Base-by-base conservation (phyloP, 2,888 invertebrate species). In the Pardosa pseudoannulata region DNA sequence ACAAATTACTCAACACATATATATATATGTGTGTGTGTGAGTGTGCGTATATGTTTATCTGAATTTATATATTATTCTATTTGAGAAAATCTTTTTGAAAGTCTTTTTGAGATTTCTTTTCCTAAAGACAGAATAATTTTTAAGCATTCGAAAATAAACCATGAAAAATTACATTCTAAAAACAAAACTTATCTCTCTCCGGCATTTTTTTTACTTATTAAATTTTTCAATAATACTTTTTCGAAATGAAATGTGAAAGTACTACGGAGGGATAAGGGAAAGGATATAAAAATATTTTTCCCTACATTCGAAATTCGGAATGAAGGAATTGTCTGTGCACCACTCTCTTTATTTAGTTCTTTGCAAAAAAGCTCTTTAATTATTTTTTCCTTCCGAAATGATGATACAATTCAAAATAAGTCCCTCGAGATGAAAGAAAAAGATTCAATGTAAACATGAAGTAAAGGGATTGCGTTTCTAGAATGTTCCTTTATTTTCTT, bases 401-500 rank as follows among this genome's bases (percentile, higher is more conserved):
- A 23, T 19, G 56, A 56, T 23, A 56, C 19, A 56, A 56, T 56
- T 56, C 23, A 56, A 23, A 56, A 56, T 56, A 56, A 23, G 1
- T 16, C 23, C 11, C 23, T 6, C 1, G 11, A 23, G 56, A 6
- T 7, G 5, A 56, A 11, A 56, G 23, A 23, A n/a, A n/a, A n/a
- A 56, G 56, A 56, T 56, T 56, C 56, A 56, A 56, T 56, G 56
- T 56, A 56, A 19, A 56, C 56, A 56, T 23, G 36, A 9, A 56
- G 23, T 56, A 56, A 56, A 56, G 11, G 19, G 56, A 56, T 23
- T 1, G 3, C 5, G 23, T 23, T 23, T 5, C 5, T 23, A 56
- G 11, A 11, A 6, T 9, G 36, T 7, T 36, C 36, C 36, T 36
- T 5, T 36, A n/a, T n/a, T n/a, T n/a, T n/a, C n/a, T n/a, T n/a